These are phyloP conservation scores for Drosophila chauvacae DNA, from an alignment of 1,140 invertebrate species.

Conservation along the genomic window DNA sequence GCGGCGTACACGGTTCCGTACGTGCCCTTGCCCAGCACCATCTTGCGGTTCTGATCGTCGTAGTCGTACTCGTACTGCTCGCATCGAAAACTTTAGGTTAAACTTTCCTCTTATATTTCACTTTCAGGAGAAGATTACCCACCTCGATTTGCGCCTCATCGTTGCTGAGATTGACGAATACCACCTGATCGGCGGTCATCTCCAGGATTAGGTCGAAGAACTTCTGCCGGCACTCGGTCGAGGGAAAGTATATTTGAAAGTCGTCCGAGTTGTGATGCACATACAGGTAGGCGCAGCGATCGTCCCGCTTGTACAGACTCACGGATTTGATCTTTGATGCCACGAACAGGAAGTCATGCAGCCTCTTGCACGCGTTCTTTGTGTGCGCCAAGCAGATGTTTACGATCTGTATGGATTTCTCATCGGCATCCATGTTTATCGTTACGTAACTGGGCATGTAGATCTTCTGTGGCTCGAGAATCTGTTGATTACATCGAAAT, in stretches of 20 bases:
- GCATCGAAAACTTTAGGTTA: slow-evolving; percentile 9
- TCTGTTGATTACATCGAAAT: slow-evolving; percentile 85
- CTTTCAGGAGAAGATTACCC: not conserved
- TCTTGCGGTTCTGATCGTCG: slow-evolving; percentile 94
- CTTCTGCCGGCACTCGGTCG: slow-evolving; percentile 91
- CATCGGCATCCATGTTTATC: slow-evolving; percentile 96
- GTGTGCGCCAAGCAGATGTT: slow-evolving; percentile 93
- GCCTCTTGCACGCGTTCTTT: slow-evolving; percentile 91
- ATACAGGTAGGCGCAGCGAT: slow-evolving; percentile 97
- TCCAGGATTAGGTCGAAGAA: slow-evolving; percentile 93
- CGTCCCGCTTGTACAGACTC: slow-evolving; percentile 97
- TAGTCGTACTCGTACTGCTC: slow-evolving; percentile 97
- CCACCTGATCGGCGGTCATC: slow-evolving; percentile 93
- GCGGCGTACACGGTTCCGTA: slow-evolving; percentile 98
- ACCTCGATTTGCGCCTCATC: slow-evolving; percentile 79
- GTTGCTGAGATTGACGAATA: slow-evolving; percentile 90
- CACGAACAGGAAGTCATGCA: slow-evolving; percentile 97
- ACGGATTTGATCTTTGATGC: slow-evolving; percentile 96
- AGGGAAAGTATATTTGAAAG: slow-evolving; percentile 99
- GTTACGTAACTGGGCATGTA: slow-evolving; percentile 98
- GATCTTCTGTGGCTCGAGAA: slow-evolving; percentile 96
- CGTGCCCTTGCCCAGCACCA: slow-evolving; percentile 97
- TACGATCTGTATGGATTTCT: slow-evolving; percentile 94
- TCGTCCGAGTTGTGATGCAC: slow-evolving; percentile 99
- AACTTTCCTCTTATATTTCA: not conserved